Conservation (phyloP, 2,888 invertebrate genomes). For the Dryococelus australis region DNA sequence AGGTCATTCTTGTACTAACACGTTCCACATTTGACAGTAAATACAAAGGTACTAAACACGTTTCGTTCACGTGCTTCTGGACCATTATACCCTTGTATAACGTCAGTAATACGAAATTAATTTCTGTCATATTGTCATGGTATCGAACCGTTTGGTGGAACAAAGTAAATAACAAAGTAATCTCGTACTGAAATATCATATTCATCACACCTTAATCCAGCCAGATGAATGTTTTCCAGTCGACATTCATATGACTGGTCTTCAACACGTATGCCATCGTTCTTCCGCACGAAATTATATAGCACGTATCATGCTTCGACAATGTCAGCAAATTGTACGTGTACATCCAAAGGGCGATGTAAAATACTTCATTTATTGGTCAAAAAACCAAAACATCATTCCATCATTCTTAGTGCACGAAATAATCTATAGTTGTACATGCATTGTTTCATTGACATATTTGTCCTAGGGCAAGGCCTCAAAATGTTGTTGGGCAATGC, state of each 20-base stretch:
- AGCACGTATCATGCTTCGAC: constrained; percentile 17
- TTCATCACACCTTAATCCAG: background rate
- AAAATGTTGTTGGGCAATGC: background rate
- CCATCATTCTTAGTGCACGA: background rate
- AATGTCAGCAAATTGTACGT: background rate
- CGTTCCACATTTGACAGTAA: no score
- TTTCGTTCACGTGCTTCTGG: background rate
- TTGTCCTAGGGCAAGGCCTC: background rate
- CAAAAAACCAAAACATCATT: background rate
- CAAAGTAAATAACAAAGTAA: constrained; percentile 20
- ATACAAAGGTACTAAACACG: no score
- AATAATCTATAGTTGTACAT: constrained; percentile 23
- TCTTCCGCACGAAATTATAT: background rate
- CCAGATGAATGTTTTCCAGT: background rate
- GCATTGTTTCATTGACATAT: constrained; percentile 25
- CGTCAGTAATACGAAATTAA: background rate
- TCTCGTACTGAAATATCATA: background rate
- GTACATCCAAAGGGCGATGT: background rate
- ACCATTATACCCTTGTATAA: background rate
- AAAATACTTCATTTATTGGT: background rate
- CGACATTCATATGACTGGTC: constrained; percentile 22
- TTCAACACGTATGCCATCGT: constrained; percentile 13
- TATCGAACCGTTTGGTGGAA: background rate
- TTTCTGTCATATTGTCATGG: background rate
- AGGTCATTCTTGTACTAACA: no score